Base-by-base conservation (phyloP, 2,888 invertebrate genomes). In the Apamea monoglypha region DNA sequence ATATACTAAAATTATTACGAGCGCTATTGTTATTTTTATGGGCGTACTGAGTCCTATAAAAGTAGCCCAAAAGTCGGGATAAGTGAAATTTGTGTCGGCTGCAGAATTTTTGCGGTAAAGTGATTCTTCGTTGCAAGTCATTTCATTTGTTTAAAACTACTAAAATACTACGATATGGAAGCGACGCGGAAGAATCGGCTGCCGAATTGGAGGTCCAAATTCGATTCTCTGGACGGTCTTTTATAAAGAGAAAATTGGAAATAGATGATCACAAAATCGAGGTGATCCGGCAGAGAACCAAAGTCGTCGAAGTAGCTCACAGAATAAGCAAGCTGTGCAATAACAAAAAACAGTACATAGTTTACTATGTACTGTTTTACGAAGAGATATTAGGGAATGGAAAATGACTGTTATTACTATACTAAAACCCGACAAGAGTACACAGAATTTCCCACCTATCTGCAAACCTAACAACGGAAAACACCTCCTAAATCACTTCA, bases 21-120 rank as follows among this genome's bases (percentile, higher is more conserved):
- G 61, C 71, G 7, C 66, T 85, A 74, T 82, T 82, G 68, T 80
- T 83, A 77, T 73, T 78, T 80, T 85, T 74, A 86, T 80, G 59
- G 3, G 36, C 64, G n/a, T 7, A 29, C 29, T 14, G 77, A 76
- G 68, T 29, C 75, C 63, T 25, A 69, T 79, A 78, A 78, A 86
- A 77, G 72, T 74, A 74, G 10, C 80, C 74, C 75, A 61, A 77
- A 76, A 70, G 64, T 50, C 44, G 16, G 36, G 0, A 50, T 75
- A 71, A 78, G 74, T 78, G 74, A 74, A 74, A 85, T 78, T 81
- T 76, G 76, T 76, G 74, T 66, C 59, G 6, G 25, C 32, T 61
- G 71, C 63, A 67, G 25, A 70, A 64, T 64, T 71, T 64, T 32
- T 61, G 56, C 40, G 14, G 29, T 29, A 72, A 82, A 82, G 29